These are phyloP conservation scores for Notocelia uddmanniana DNA, from an alignment of 2,888 invertebrate genomes.

Conservation along the genomic window DNA sequence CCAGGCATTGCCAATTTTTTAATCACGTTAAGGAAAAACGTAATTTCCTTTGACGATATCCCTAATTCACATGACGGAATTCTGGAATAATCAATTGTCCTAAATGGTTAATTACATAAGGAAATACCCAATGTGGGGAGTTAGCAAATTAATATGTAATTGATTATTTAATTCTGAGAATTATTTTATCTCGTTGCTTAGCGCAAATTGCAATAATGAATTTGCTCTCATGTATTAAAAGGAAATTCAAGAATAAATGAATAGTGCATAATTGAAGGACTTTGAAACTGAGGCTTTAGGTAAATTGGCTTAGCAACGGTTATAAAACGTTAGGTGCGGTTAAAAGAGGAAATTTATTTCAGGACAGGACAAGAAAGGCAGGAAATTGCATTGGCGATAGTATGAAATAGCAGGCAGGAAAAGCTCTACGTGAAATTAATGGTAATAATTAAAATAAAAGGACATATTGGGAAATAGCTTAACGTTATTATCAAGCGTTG, in stretches of 20 bases:
- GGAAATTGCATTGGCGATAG: background rate
- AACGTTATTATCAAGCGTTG: too few relatives aligned
- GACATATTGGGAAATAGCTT: too few relatives aligned
- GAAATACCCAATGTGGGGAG: conserved; percentile 8
- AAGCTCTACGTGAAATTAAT: too few relatives aligned
- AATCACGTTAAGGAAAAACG: background rate
- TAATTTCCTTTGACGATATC: background rate
- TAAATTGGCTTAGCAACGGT: background rate
- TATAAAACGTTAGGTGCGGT: background rate
- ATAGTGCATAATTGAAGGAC: background rate
- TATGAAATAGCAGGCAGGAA: too few relatives aligned
- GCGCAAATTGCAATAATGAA: background rate
- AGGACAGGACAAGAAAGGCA: background rate
- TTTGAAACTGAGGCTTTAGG: background rate
- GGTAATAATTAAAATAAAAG: too few relatives aligned
- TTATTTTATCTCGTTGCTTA: background rate
- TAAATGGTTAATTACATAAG: conserved; percentile 4
- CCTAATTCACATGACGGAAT: background rate
- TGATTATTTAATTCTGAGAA: conserved; percentile 14
- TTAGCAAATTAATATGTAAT: background rate
- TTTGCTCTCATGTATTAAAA: background rate
- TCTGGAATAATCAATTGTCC: background rate
- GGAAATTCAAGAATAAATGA: conserved; percentile 1
- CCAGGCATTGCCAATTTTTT: background rate
- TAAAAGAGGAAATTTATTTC: background rate